Percentiles rank a stretch among this genome's conserved stretches.
These are phyloP conservation scores for Xestobium rufovillosum DNA, from an alignment of 2,888 invertebrate genomes.

Conservation along the genomic window DNA sequence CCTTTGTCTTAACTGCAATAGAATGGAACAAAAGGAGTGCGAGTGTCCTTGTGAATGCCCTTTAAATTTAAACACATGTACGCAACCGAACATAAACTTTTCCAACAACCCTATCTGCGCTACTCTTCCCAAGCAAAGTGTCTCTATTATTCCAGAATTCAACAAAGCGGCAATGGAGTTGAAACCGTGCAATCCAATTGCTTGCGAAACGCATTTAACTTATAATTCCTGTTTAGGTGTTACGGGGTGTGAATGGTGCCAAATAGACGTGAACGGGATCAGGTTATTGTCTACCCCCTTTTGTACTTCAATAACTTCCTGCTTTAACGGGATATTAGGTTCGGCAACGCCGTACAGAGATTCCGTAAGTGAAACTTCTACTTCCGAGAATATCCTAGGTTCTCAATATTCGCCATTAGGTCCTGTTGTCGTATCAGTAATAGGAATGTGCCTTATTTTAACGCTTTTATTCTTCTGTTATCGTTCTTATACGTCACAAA, in stretches of 20 bases:
- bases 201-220: conserved; percentile 58
- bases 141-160: conserved; percentile 20
- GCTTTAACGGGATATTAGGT: conserved; percentile 81
- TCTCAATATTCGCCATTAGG: conserved; percentile 69
- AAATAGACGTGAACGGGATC: conserved; percentile 66
- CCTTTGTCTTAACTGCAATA: conserved; percentile 82
- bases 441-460: conserved; percentile 71
- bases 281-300: conserved; percentile 62
- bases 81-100: conserved; percentile 27
- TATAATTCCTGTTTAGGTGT: conserved; percentile 61
- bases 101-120: conserved; percentile 35
- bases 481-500: conserved; percentile 53
- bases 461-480: conserved; percentile 82
- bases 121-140: conserved; percentile 28
- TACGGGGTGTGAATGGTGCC: conserved; percentile 89
- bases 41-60: conserved; percentile 93
- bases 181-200: conserved; percentile 59
- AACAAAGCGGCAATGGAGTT: conserved; percentile 24
- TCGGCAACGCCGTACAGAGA: conserved; percentile 78
- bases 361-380: conserved; percentile 47
- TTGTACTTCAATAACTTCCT: conserved; percentile 72
- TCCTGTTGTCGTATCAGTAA: conserved; percentile 78
- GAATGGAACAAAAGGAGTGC: conserved; percentile 91
- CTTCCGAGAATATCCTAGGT: conserved; percentile 38
- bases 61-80: conserved; percentile 33